Evolutionary conservation across 1,140 invertebrate species (phyloP), one percentile per base, ranked within the genome.

Genomic region (Brachionus rubens): DNA sequence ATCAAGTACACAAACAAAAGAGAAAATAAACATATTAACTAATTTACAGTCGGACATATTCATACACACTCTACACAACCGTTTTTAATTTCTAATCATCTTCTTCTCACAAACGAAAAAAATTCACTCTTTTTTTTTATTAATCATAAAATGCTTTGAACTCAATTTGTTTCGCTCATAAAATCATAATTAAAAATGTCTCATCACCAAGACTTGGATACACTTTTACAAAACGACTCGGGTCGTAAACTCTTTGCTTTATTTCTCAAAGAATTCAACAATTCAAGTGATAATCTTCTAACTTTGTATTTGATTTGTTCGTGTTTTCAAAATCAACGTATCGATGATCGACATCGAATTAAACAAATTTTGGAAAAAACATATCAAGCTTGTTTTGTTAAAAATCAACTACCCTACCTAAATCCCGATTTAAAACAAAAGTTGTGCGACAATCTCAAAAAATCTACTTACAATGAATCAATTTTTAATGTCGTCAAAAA

Each of bases 341-440:
- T 48, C 3, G 68, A 54, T 54, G 68, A 72, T 40, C 28, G 50
- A 10, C 28, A 72, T 21, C 43, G 68, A 12, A 72, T 54, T 4
- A 72, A 72, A 26, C 68, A 54, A 72, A 72, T 72, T 21, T 19
- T 72, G 2, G 68, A 48, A 48, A 72, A 72, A 30, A 72, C 68
- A 9, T 72, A 72, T 36, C 43, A 72, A 3, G 46, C 68, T 0
- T 72, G 68, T 40, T 72, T 72, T 21, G 68, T 72, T 2, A 72
- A 72, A 54, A 48, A 72, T 36, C 46, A 72, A 30, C 19, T 72
- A 5, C 68, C 68, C 33, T 41, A 72, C 24, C 26, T 72, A 12
- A 72, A 72, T 19, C 7, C 19, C 40, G 68, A 72, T 2, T n/a
- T 72, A n/a, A 72, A 72, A 24, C 46, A 48, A 36, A 72, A 72